Conservation (phyloP, 2,113 vertebrate species). For the Andinoacara biseriatus region DNA sequence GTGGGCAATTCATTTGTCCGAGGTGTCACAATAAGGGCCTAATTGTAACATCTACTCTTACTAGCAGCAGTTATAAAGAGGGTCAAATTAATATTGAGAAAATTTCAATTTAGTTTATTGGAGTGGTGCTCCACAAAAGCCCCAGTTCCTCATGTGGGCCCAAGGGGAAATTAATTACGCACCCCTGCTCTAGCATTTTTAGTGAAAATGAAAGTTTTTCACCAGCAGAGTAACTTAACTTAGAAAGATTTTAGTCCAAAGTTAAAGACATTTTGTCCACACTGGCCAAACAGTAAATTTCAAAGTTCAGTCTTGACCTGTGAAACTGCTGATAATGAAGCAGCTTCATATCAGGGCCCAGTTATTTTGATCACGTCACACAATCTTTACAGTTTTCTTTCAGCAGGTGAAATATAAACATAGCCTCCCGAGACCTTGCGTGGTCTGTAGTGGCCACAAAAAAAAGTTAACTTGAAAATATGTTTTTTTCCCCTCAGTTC, state of each 20-base stretch:
- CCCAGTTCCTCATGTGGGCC: not conserved
- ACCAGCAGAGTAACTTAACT: not conserved
- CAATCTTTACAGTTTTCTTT: no score
- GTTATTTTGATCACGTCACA: not conserved
- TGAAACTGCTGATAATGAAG: not conserved
- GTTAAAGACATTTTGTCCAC: not conserved
- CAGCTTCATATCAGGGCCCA: not conserved
- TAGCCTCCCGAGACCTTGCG: no score
- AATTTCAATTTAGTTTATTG: not conserved
- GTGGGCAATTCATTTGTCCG: not conserved
- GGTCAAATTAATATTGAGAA: not conserved
- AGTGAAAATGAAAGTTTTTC: not conserved
- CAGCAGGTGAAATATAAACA: not conserved
- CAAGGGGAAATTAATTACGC: not conserved
- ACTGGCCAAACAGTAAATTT: not conserved
- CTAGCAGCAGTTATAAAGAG: not conserved
- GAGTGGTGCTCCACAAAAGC: not conserved
- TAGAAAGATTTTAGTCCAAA: not conserved
- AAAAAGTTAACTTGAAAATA: no score
- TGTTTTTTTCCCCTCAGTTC: no score
- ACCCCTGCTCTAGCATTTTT: not conserved
- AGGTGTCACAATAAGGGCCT: not conserved
- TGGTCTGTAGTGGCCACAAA: no score
- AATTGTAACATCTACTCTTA: not conserved
- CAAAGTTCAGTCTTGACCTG: not conserved